Conservation (phyloP, 2,797 vertebrate species). For the Amblyraja radiata region DNA sequence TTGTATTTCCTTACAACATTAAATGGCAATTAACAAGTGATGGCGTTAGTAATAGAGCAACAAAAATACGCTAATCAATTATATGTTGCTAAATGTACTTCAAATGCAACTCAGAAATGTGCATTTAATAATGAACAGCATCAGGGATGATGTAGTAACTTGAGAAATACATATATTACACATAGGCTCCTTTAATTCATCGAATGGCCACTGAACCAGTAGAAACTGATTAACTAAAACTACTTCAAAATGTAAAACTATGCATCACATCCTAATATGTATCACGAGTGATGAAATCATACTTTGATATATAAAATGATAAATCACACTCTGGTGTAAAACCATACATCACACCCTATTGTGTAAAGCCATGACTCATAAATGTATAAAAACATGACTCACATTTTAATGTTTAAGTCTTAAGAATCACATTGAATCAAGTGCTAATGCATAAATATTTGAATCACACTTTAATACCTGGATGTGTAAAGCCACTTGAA, state of each 20-base stretch:
- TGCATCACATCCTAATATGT: conserved; percentile 9
- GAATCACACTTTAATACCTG: conserved; percentile 27
- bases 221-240: conserved; percentile 21
- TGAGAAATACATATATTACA: background rate
- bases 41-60: background rate
- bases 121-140: background rate
- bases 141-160: background rate
- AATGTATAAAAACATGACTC: conserved; percentile 28
- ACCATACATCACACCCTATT: conserved; percentile 13
- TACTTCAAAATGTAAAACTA: conserved; percentile 16
- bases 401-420: background rate
- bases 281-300: conserved; percentile 24
- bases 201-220: conserved; percentile 1
- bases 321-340: conserved; percentile 25
- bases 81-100: background rate
- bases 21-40: background rate
- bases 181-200: background rate
- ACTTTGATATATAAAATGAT: conserved; percentile 14
- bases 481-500: conserved; percentile 17
- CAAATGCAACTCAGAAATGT: background rate
- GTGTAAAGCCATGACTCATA: conserved; percentile 28
- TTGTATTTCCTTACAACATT: background rate
- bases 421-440: background rate
- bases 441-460: conserved; percentile 4
- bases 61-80: background rate